Base-by-base conservation (phyloP, 1,140 invertebrate genomes). In the Antheraea pernyi region DNA sequence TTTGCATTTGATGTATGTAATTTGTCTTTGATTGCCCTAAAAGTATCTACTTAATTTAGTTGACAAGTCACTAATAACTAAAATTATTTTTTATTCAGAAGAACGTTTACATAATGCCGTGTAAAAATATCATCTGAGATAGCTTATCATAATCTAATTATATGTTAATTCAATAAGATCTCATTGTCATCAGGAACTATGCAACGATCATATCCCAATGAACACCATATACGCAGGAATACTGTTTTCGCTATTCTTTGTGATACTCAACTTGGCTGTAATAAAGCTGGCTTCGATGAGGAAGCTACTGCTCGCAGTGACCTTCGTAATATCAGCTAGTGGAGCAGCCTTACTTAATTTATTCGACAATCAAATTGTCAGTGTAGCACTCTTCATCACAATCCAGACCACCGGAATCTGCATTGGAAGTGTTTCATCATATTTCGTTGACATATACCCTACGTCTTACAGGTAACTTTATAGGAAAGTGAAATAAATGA, bases 371-470 rank as follows among this genome's bases (percentile, higher is more conserved):
- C 75, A 77, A 8, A 48, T 80, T 0, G 69, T 68, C 3, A 79
- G 70, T 30, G 72, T 85, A 59, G 13, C 82, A 7, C 68, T 81
- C 4, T 85, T 80, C 61, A 69, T 68, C 3, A 18, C 78, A 18
- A 74, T 82, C 6, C 83, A 85, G 53, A 71, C 69, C 0, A 78
- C 78, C 36, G 72, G 74, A 7, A 18, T 85, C 13, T 75, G 78
- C 36, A 48, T 82, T 19, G 81, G 81, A 9, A 72, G 59, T 19
- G 66, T 80, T 0, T 61, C 74, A 3, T 76, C 81, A 9, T 85
- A 80, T 67, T 83, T 83, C 48, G 81, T 81, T 16, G 79, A 82
- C 65, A 59, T 85, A n/a, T 85, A 81, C 72, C 83, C 83, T 42
- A 85, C 82, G 36, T 74, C 78, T 19, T 75, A 76, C 36, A 79